phyloP scores from a whole-genome alignment of 2,888 invertebrate genomes.

The Epicampocera succincta region DNA sequence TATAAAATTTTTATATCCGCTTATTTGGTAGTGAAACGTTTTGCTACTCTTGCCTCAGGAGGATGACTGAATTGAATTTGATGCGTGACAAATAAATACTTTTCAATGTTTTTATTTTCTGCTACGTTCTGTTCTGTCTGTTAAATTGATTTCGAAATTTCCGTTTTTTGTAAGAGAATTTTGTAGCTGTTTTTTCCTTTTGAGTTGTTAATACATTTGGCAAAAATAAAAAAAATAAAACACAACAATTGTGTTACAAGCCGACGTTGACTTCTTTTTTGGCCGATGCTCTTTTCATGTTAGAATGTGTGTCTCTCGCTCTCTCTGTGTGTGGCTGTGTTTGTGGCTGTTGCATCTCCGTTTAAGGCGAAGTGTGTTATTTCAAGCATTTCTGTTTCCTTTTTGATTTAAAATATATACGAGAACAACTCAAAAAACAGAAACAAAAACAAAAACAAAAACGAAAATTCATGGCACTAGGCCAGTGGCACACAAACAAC shows the following conservation, averaged over 20 bases:
- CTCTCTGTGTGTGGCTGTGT: conserved; percentile 14
- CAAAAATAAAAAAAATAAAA: conserved; percentile 11
- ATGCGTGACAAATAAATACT: conserved; percentile 67
- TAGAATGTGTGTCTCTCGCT: conserved; percentile 21
- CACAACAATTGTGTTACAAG: conserved; percentile 41
- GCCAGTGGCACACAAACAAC: conserved; percentile 64
- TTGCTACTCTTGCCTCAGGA: conserved; percentile 64
- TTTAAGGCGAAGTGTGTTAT: conserved; percentile 32
- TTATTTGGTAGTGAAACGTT: conserved; percentile 47
- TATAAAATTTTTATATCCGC: conserved; percentile 27
- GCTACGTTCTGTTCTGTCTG: conserved; percentile 21
- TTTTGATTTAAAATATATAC: conserved; percentile 45
- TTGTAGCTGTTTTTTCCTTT: background rate
- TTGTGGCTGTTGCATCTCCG: conserved; percentile 13
- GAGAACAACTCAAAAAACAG: conserved; percentile 52
- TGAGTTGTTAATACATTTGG: conserved; percentile 32
- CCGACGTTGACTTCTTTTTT: conserved; percentile 39
- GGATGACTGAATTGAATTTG: conserved; percentile 65
- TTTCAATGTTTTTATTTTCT: conserved; percentile 57
- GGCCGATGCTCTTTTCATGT: conserved; percentile 63
- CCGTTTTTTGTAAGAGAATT: conserved; percentile 14
- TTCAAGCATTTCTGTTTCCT: conserved; percentile 65
- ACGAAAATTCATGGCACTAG: conserved; percentile 65
- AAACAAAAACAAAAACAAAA: background rate
- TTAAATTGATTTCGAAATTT: conserved; percentile 42